Base-by-base conservation (phyloP, 2,113 vertebrate species). In the Tupaia tana region DNA sequence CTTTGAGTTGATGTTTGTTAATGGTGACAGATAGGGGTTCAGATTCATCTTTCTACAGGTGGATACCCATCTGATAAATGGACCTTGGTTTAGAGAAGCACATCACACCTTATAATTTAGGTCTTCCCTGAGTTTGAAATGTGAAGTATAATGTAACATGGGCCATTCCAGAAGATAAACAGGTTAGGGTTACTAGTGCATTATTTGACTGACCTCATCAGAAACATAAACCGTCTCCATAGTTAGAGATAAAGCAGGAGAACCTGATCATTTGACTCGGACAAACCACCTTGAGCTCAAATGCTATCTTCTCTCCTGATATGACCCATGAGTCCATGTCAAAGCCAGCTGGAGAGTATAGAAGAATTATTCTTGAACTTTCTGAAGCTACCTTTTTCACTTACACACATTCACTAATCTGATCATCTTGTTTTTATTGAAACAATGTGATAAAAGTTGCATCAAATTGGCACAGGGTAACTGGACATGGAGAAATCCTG, bases 171-270 rank as follows among this genome's bases (percentile, higher is more conserved):
- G 54, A 95, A 84, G 84, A 91, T 95, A 80, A 96, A 92, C 74
- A 61, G 74, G 91, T 91, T 97, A 90, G 78, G 43, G 34, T 97
- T 96, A 96, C 95, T 69, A 85, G 67, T 79, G 43, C 85, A 70
- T 94, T 87, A 93, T 95, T 95, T 63, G 83, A 54, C 91, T 86
- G 69, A 56, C 96, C 85, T 97, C 96, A 87, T 94, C 81, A 93
- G 97, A 96, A 97, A 97, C 84, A 96, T 87, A 97, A 96, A 93
- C 96, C 64, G 0, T 83, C 96, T 92, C 86, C 63, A 86, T 67
- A 78, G 87, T 94, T 96, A 74, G 92, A 96, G 91, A 97, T 97
- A 97, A 97, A 97, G 94, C 82, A 89, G 82, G 63, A 96, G 86
- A 94, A 64, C 81, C 97, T 86, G 94, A 96, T 97, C 95, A 56